Conservation (phyloP, 2,113 vertebrate species). For the Arothron firmamentum region DNA sequence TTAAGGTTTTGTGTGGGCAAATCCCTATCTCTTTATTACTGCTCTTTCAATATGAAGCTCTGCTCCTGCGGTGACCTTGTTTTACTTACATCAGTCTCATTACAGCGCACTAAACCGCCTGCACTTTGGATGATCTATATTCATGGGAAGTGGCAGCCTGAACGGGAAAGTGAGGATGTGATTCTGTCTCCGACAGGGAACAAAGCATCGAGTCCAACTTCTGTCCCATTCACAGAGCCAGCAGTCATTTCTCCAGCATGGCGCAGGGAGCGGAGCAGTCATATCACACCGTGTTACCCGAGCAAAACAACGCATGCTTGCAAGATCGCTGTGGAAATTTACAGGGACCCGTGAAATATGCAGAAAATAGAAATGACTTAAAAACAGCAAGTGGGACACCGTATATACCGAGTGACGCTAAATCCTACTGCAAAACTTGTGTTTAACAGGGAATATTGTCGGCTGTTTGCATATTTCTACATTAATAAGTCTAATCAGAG, state of each 20-base stretch:
- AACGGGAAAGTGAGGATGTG: constrained; percentile 22
- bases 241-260: constrained; percentile 33
- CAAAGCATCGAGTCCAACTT: constrained; percentile 21
- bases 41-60: constrained; percentile 45
- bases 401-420: constrained; percentile 48
- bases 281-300: constrained; percentile 48
- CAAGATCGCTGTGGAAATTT: constrained; percentile 18
- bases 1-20: constrained; percentile 58
- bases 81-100: constrained; percentile 52
- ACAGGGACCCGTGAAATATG: constrained; percentile 8
- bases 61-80: constrained; percentile 53
- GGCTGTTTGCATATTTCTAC: constrained; percentile 9
- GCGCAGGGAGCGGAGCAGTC: constrained; percentile 18
- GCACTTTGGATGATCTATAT: constrained; percentile 44
- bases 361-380: constrained; percentile 15
- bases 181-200: constrained; percentile 28
- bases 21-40: constrained; percentile 60
- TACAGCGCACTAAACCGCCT: constrained; percentile 40
- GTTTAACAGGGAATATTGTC: constrained; percentile 40
- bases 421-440: constrained; percentile 31
- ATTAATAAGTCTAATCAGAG: no score
- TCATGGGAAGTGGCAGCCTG: constrained; percentile 35
- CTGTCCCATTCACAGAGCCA: constrained; percentile 32
- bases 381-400: constrained; percentile 42
- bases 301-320: constrained; percentile 5